A percentile compares a stretch with the other conserved stretches of the same genome.
phyloP scores from a whole-genome alignment of 2,113 vertebrate genomes.

The Oncorhynchus nerka region DNA sequence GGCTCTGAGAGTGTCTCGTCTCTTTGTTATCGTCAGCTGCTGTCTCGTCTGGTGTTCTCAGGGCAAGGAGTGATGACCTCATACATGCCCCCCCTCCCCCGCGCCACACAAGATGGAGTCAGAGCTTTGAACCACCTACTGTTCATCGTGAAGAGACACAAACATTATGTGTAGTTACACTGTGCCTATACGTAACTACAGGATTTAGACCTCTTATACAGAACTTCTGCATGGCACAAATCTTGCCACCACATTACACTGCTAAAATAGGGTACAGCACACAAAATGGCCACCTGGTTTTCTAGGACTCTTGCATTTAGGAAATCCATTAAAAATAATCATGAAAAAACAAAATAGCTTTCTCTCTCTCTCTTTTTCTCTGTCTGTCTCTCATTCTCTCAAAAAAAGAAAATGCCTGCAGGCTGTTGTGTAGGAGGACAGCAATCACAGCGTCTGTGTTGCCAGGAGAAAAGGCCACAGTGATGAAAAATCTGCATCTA shows the following conservation, averaged over 20 bases:
- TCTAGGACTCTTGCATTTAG: neutral
- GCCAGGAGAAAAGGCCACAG: conserved; percentile 10
- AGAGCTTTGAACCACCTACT: neutral
- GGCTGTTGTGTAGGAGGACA: conserved; percentile 14
- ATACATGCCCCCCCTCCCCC: neutral
- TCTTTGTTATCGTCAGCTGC: neutral
- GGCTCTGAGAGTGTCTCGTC: neutral
- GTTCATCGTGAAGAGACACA: neutral
- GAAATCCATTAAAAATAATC: no score
- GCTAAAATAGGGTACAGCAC: neutral
- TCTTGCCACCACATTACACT: no score
- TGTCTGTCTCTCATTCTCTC: neutral
- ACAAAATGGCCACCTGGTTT: neutral
- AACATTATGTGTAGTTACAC: neutral
- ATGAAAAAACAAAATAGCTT: neutral
- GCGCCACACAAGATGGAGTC: neutral
- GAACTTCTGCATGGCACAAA: no score
- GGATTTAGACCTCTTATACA: no score
- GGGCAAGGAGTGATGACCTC: conserved; percentile 19
- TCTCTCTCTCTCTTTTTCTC: neutral
- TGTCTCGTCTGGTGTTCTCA: conserved; percentile 10
- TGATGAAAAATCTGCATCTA: neutral
- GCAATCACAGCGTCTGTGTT: conserved; percentile 13
- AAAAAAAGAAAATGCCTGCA: conserved; percentile 9
- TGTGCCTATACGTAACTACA: no score